Evolutionary conservation across 1,140 invertebrate genomes (phyloP).

Genomic region (Zophobas atratus): DNA sequence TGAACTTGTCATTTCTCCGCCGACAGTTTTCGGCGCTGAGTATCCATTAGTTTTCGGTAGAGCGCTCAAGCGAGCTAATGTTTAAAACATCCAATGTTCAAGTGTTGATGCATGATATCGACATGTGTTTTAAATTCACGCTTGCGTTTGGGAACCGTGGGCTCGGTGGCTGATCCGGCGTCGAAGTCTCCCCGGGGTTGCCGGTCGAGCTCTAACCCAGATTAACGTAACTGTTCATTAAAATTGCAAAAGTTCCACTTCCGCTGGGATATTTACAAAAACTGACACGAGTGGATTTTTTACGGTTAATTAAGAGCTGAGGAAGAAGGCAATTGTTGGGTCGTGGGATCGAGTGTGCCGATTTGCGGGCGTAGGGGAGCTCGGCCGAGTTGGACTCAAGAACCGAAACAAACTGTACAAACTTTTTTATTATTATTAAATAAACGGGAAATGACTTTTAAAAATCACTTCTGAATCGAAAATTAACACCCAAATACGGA

Average conservation of each 20-base stretch:
- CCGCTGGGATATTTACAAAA: conserved; percentile 43
- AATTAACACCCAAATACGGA: no score
- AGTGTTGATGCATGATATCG: conserved; percentile 28
- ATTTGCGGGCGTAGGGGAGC: not conserved
- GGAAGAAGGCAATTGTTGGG: conserved; percentile 53
- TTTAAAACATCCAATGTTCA: conserved; percentile 31
- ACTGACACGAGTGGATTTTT: conserved; percentile 44
- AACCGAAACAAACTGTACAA: no score
- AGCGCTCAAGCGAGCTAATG: conserved; percentile 20
- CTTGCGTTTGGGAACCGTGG: not conserved
- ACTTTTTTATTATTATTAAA: no score
- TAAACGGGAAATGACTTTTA: no score
- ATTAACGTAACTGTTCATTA: conserved; percentile 49
- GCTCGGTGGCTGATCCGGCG: conserved; percentile 12
- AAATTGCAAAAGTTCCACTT: conserved; percentile 50
- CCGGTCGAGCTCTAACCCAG: conserved; percentile 31
- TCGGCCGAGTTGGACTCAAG: no score
- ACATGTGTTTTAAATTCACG: conserved; percentile 6
- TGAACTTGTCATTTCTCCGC: conserved; percentile 13
- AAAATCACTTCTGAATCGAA: no score
- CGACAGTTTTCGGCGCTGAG: not conserved
- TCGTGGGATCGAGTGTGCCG: conserved; percentile 46
- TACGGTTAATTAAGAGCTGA: conserved; percentile 52
- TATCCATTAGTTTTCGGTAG: conserved; percentile 19
- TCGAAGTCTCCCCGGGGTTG: conserved; percentile 6